Percentiles rank a stretch among this genome's conserved stretches.
These are phyloP conservation scores for Panthera uncia DNA, from an alignment of 2,113 vertebrate genomes.

Conservation along the genomic window DNA sequence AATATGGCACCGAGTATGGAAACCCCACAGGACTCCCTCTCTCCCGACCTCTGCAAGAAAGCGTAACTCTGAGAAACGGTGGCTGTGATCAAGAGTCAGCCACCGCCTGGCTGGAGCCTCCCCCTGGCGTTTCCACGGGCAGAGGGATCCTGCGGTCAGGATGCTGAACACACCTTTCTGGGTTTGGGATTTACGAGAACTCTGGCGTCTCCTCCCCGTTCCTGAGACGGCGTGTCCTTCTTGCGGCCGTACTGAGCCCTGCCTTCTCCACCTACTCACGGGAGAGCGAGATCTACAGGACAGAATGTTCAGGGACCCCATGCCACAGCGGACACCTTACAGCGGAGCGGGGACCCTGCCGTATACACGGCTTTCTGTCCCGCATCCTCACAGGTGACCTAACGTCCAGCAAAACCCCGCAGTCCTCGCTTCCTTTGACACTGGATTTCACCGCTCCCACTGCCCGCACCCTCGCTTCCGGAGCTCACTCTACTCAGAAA, in stretches of 20 bases:
- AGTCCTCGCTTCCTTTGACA: accelerated
- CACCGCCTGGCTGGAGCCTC: neutral
- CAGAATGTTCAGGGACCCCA: neutral
- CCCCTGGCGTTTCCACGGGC: neutral
- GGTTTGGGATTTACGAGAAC: neutral
- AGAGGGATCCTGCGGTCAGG: neutral
- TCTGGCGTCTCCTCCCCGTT: neutral
- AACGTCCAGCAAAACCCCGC: neutral
- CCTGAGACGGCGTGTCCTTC: neutral
- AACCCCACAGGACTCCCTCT: neutral
- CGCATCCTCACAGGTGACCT: accelerated
- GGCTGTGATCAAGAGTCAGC: neutral
- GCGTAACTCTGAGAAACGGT: neutral
- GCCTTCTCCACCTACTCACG: neutral
- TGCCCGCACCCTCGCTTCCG: accelerated
- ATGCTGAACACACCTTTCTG: neutral
- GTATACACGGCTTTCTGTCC: accelerated
- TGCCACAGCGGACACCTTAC: accelerated
- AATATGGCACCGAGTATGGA: neutral
- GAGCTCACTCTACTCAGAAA: neutral
- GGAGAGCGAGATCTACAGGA: neutral
- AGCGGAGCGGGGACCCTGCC: accelerated
- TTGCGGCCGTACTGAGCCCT: neutral
- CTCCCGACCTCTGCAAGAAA: neutral
- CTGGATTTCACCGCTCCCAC: accelerated